phyloP scores from a whole-genome alignment of 2,113 vertebrate species.

The Toxotes jaculatrix region DNA sequence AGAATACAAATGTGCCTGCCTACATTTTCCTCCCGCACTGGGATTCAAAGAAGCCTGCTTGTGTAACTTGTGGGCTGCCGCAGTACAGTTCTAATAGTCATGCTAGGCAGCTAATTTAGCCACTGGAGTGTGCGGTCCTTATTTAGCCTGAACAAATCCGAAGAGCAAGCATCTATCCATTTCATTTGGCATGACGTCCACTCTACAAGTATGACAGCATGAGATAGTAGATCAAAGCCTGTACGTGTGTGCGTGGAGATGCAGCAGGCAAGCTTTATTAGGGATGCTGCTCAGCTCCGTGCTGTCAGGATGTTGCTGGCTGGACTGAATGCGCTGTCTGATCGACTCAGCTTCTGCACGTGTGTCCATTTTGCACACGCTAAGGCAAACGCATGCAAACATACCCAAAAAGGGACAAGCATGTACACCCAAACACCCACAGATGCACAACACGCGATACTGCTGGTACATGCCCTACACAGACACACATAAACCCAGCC shows the following conservation, averaged over 20 bases:
- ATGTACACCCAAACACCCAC: background rate
- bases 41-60: constrained; percentile 7
- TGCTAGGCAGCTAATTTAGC: constrained; percentile 29
- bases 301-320: constrained; percentile 41
- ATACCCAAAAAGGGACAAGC: background rate
- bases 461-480: constrained; percentile 18
- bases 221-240: constrained; percentile 7
- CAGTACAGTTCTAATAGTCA: constrained; percentile 19
- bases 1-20: background rate
- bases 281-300: constrained; percentile 54
- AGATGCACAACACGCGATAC: background rate
- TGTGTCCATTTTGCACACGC: constrained; percentile 7
- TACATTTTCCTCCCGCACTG: background rate
- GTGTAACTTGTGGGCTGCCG: constrained; percentile 30
- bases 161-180: constrained; percentile 30
- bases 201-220: constrained; percentile 21
- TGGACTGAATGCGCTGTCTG: constrained; percentile 18
- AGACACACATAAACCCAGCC: constrained; percentile 9
- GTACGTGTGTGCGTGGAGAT: background rate
- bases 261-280: constrained; percentile 26
- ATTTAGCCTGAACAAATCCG: constrained; percentile 49
- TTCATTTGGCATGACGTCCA: constrained; percentile 5
- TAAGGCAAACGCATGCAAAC: constrained; percentile 23
- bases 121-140: constrained; percentile 28
- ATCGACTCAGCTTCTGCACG: constrained; percentile 26